Base-by-base conservation (phyloP, 2,113 vertebrate species). In the Regulus satrapa region DNA sequence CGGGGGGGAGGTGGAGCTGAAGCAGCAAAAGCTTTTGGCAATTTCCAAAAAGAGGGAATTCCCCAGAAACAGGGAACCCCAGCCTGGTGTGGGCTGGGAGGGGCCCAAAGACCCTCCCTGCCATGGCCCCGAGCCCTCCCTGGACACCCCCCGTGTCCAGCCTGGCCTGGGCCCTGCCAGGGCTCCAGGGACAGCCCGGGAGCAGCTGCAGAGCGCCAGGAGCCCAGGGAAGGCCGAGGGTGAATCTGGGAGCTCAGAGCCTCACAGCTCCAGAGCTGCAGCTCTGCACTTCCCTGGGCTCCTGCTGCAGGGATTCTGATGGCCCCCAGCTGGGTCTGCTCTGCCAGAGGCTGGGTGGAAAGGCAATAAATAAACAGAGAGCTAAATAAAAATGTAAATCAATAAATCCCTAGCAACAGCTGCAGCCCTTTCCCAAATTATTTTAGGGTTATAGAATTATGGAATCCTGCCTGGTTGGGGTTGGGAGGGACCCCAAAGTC, bases 1-100 rank as follows among this genome's bases (percentile, higher is more conserved):
- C 0, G 0, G 32, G 36, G 24, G 0, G n/a, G 7, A 43, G 21
- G 16, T 5, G 41, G 13, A 59, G 12, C 51, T 9, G 17, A 4
- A 29, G 31, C 76, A 34, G 36, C 20, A n/a, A 76, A 61, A 66
- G n/a, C 15, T 34, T 29, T 14, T 26, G 34, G 19, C 13, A 3
- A 1, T 23, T 68, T 71, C 9, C 15, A 45, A 17, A 18, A 18
- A 12, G 61, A 48, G 25, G 11, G 59, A 54, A 88, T 41, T 18
- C 13, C 29, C 49, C 80, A 66, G 55, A 48, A 82, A 20, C 4
- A 4, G 13, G 12, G 31, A 49, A 85, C 7, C 7, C 20, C 26
- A 7, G 31, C 2, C 17, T 25, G 36, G 31, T 10, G 5, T 58
- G 61, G 20, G 25, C 3, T 18, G 61, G 43, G 20, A 58, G 31